These are phyloP conservation scores for Pterocles burchelli DNA, from an alignment of 2,113 vertebrate species.

Conservation along the genomic window DNA sequence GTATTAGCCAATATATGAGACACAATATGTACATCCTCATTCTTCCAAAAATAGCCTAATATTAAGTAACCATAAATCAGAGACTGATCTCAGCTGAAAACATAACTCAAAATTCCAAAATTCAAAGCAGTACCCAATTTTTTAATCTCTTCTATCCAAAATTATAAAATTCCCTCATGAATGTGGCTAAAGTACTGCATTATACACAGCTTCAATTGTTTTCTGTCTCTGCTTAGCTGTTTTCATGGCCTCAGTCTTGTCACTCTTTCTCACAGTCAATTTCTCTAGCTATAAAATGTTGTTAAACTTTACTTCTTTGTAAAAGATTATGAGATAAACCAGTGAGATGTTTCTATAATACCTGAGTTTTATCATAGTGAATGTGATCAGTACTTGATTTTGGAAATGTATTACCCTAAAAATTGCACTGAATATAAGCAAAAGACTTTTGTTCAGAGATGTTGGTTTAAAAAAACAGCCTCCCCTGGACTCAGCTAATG, in stretches of 20 bases:
- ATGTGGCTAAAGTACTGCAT: background rate
- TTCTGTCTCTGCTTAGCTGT: background rate
- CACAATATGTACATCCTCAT: background rate
- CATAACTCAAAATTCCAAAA: background rate
- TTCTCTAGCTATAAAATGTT: background rate
- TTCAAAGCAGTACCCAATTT: background rate
- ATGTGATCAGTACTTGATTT: background rate
- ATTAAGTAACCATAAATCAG: background rate
- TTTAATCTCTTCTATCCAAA: background rate
- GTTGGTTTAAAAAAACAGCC: background rate
- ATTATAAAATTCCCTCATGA: background rate
- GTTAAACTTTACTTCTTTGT: background rate
- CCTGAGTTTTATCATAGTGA: background rate
- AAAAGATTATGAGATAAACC: background rate
- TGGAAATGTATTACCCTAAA: background rate
- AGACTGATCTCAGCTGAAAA: background rate
- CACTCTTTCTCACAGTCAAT: background rate
- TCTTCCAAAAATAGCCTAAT: background rate
- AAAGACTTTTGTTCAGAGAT: background rate
- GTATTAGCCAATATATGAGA: background rate
- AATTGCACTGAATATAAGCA: background rate
- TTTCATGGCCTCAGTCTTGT: background rate
- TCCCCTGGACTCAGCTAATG: background rate
- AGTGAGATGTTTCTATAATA: background rate
- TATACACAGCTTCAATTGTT: background rate